Conservation (phyloP, 2,888 invertebrate genomes). For the Lycaena phlaeas region DNA sequence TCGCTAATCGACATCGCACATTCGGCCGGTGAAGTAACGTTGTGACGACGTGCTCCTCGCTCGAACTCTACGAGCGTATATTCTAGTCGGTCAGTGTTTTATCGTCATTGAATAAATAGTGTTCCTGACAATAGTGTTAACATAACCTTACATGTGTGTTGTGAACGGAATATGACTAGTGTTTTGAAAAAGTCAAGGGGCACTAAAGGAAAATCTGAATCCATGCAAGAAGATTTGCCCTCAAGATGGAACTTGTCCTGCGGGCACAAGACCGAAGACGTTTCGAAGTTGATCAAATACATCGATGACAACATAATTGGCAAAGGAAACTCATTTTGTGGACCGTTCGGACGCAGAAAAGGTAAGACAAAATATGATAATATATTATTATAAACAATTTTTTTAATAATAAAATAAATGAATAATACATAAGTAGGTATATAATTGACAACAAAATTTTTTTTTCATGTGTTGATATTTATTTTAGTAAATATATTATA, state of each 20-base stretch:
- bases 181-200: slow-evolving; percentile 66
- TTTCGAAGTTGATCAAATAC: slow-evolving; percentile 80
- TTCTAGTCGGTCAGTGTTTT: slow-evolving; percentile 11
- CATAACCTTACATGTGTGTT: slow-evolving; percentile 33
- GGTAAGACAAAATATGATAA: slow-evolving; percentile 53
- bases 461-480: too few relatives aligned
- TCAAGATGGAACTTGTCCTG: slow-evolving; percentile 51
- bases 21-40: slow-evolving; percentile 19
- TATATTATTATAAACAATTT: background rate
- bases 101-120: slow-evolving; percentile 1
- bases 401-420: background rate
- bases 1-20: slow-evolving; percentile 10
- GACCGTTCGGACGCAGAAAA: slow-evolving; percentile 87
- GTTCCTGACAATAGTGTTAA: slow-evolving; percentile 17
- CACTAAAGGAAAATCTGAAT: slow-evolving; percentile 65
- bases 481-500: too few relatives aligned
- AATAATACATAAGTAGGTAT: too few relatives aligned
- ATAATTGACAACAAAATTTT: too few relatives aligned
- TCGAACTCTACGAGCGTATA: slow-evolving; percentile 15
- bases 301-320: slow-evolving; percentile 88
- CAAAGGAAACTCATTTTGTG: slow-evolving; percentile 84
- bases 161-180: slow-evolving; percentile 63
- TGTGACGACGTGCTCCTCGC: slow-evolving; percentile 16
- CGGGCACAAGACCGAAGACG: slow-evolving; percentile 76
- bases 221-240: slow-evolving; percentile 67